Percentiles rank a stretch among this genome's conserved stretches.
Conservation (phyloP, 2,888 invertebrate genomes). For the Melinopterus prodromus region DNA sequence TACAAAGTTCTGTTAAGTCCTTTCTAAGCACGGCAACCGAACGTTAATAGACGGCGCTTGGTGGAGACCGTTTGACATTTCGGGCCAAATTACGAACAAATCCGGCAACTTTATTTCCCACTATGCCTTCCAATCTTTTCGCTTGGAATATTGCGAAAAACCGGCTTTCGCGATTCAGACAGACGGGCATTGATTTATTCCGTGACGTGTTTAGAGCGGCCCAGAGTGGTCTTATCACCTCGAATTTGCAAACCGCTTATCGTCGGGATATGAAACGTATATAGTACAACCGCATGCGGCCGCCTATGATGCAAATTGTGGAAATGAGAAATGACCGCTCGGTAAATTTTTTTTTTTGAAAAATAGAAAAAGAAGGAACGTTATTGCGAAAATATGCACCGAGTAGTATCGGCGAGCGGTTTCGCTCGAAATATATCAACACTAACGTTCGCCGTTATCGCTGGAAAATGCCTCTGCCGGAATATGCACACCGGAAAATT, state of each 20-base stretch:
- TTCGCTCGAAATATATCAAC: not conserved
- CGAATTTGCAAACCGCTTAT: constrained; percentile 4
- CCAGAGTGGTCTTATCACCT: not conserved
- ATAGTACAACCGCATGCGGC: not conserved
- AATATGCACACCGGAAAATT: not conserved
- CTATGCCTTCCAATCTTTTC: not conserved
- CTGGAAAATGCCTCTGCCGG: not conserved
- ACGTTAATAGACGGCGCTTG: not conserved
- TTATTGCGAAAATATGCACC: constrained; percentile 4
- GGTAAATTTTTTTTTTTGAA: not conserved
- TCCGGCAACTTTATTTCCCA: not conserved
- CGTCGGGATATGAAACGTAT: not conserved
- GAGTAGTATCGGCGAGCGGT: not conserved
- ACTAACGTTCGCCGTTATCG: not conserved
- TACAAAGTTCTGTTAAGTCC: too few relatives aligned
- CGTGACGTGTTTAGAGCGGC: not conserved
- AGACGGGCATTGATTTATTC: not conserved
- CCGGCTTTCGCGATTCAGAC: not conserved
- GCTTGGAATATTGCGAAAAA: not conserved
- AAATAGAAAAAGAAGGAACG: not conserved
- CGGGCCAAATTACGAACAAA: not conserved
- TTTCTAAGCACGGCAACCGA: not conserved
- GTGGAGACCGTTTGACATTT: not conserved
- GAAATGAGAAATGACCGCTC: not conserved
- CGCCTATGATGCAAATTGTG: not conserved